Percentiles rank a stretch among this genome's conserved stretches.
Conservation (phyloP, 2,888 invertebrate species). For the Calameuta filiformis region DNA sequence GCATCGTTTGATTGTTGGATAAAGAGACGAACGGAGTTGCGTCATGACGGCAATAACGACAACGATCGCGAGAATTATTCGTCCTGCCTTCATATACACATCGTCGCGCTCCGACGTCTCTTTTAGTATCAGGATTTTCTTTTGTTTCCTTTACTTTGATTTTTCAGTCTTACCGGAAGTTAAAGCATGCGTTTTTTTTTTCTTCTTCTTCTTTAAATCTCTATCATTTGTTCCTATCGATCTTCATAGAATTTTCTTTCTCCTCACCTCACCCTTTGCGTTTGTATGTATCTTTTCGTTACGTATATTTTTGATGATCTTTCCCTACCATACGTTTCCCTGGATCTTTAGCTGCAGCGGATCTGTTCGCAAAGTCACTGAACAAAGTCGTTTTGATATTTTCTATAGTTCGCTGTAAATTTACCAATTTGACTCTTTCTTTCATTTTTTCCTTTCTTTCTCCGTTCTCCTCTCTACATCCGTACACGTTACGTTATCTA, state of each 20-base stretch:
- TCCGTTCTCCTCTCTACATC: neutral
- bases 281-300: neutral
- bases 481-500: neutral
- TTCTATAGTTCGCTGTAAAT: neutral
- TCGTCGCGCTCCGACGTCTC: slow-evolving; percentile 4
- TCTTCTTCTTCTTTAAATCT: slow-evolving; percentile 16
- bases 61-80: neutral
- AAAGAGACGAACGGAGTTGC: slow-evolving; percentile 4
- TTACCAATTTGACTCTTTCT: neutral
- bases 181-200: slow-evolving; percentile 31
- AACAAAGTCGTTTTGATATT: neutral
- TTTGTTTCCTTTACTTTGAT: slow-evolving; percentile 40
- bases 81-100: neutral
- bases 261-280: neutral
- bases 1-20: slow-evolving; percentile 25
- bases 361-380: neutral
- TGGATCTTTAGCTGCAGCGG: neutral
- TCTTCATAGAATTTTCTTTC: neutral
- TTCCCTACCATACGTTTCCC: neutral
- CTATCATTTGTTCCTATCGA: neutral
- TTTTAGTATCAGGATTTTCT: slow-evolving; percentile 13
- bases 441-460: neutral
- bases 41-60: slow-evolving; percentile 6
- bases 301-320: neutral
- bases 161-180: slow-evolving; percentile 51